A percentile compares a stretch with the other conserved stretches of the same genome.
Evolutionary conservation across 2,113 vertebrate genomes (phyloP).

Genomic region (Archocentrus centrarchus): DNA sequence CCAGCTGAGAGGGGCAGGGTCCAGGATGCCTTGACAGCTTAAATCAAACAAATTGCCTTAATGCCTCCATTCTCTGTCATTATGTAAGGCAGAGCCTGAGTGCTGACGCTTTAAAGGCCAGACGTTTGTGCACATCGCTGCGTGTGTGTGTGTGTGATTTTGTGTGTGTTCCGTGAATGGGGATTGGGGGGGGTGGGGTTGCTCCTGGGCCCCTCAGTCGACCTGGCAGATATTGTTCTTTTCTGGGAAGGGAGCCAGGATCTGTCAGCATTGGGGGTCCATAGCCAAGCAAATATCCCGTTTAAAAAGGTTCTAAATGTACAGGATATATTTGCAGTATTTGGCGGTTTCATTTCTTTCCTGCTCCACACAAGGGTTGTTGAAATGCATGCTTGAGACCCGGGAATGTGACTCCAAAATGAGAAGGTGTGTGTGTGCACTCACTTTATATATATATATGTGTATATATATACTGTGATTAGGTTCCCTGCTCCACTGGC

Average conservation of each 20-base stretch:
- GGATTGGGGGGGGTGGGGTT: neutral
- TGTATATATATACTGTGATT: slow-evolving; percentile 7
- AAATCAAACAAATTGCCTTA: slow-evolving; percentile 83
- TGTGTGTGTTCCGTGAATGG: neutral
- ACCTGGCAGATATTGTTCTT: slow-evolving; percentile 78
- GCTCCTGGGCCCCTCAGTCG: slow-evolving; percentile 70
- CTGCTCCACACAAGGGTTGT: slow-evolving; percentile 53
- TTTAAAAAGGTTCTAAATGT: slow-evolving; percentile 67
- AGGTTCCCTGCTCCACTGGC: too few species aligned
- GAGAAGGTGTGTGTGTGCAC: neutral
- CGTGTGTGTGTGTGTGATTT: slow-evolving; percentile 17
- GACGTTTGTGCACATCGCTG: slow-evolving; percentile 39
- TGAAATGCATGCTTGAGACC: slow-evolving; percentile 62
- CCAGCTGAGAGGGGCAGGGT: slow-evolving; percentile 74
- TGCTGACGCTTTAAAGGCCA: slow-evolving; percentile 76
- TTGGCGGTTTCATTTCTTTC: slow-evolving; percentile 64
- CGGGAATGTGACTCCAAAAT: slow-evolving; percentile 47
- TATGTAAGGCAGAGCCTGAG: slow-evolving; percentile 74
- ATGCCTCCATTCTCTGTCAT: slow-evolving; percentile 81
- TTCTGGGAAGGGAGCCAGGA: slow-evolving; percentile 76
- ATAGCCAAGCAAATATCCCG: slow-evolving; percentile 53
- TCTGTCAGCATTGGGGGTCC: slow-evolving; percentile 66
- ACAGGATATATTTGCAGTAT: slow-evolving; percentile 56
- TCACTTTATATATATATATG: neutral
- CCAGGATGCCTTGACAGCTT: slow-evolving; percentile 75